A percentile compares a stretch with the other conserved stretches of the same genome.
Conservation (phyloP, 2,797 vertebrate species). For the Tolypeutes matacus region DNA sequence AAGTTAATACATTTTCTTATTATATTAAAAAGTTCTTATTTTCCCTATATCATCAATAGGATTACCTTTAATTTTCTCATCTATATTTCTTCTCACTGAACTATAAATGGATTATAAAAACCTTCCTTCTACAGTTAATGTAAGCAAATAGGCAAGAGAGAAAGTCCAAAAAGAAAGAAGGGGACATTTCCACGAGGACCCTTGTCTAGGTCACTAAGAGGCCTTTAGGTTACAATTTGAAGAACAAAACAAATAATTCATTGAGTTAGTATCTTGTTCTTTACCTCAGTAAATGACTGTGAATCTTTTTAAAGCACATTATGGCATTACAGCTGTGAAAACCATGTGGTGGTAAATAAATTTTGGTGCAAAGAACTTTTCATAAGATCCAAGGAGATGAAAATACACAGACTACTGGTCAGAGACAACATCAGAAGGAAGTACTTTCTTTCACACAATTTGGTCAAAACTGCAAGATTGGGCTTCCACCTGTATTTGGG, state of each 20-base stretch:
- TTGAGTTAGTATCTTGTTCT: background rate
- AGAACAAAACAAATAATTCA: background rate
- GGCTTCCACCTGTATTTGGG: slow-evolving; percentile 43
- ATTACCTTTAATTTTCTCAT: slow-evolving; percentile 13
- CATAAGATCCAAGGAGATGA: background rate
- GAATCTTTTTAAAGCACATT: background rate
- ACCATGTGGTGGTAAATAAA: background rate
- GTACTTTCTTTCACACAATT: background rate
- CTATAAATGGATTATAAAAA: background rate
- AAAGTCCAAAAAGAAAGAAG: background rate
- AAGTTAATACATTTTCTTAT: background rate
- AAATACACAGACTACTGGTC: background rate
- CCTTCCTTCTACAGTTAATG: background rate
- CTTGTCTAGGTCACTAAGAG: background rate
- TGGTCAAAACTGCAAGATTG: background rate
- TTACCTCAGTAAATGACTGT: background rate
- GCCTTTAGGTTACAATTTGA: background rate
- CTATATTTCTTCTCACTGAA: slow-evolving; percentile 3
- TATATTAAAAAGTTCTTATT: background rate
- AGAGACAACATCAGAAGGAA: background rate
- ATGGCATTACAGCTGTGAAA: background rate
- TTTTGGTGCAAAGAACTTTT: background rate
- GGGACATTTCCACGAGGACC: background rate
- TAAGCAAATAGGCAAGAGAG: background rate
- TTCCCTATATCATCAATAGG: background rate